These are phyloP conservation scores for Protonibea diacanthus DNA, from an alignment of 2,797 vertebrate genomes.

Conservation along the genomic window DNA sequence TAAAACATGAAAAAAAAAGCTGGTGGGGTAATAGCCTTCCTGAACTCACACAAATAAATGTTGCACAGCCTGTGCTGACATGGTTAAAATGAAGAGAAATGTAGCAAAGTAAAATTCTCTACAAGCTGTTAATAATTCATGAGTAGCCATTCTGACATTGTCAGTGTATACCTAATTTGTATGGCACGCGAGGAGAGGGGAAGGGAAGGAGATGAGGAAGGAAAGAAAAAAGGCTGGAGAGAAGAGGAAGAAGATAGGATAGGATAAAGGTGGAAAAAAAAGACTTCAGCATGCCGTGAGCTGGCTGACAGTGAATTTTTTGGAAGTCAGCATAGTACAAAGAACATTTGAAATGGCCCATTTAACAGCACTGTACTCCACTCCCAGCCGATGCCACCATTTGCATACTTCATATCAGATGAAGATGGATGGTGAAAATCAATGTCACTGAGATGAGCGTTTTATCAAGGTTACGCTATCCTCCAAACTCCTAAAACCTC, in stretches of 20 bases:
- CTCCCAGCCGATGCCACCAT: slow-evolving; percentile 85
- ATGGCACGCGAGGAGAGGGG: slow-evolving; percentile 60
- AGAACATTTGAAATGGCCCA: slow-evolving; percentile 90
- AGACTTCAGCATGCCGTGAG: slow-evolving; percentile 52
- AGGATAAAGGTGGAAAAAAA: slow-evolving; percentile 55
- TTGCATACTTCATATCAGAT: slow-evolving; percentile 93
- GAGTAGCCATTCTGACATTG: slow-evolving; percentile 79
- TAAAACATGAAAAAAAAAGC: slow-evolving; percentile 38
- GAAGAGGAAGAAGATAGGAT: slow-evolving; percentile 32
- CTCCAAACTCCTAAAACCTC: slow-evolving; percentile 86
- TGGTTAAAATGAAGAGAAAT: slow-evolving; percentile 83
- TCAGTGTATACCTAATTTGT: slow-evolving; percentile 80
- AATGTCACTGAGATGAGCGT: slow-evolving; percentile 90
- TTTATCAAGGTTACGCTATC: slow-evolving; percentile 94
- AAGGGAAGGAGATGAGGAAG: slow-evolving; percentile 16
- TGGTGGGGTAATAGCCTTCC: slow-evolving; percentile 71
- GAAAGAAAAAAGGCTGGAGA: slow-evolving; percentile 20
- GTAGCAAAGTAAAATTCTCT: slow-evolving; percentile 80
- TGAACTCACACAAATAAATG: slow-evolving; percentile 79
- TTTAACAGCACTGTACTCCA: slow-evolving; percentile 88
- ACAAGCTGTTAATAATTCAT: slow-evolving; percentile 87
- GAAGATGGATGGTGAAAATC: slow-evolving; percentile 93
- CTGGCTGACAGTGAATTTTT: slow-evolving; percentile 71
- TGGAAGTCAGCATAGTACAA: slow-evolving; percentile 84
- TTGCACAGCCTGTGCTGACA: slow-evolving; percentile 78